A percentile compares a stretch with the other conserved stretches of the same genome.
phyloP scores from a whole-genome alignment of 2,888 invertebrate genomes.

The Achlya flavicornis region DNA sequence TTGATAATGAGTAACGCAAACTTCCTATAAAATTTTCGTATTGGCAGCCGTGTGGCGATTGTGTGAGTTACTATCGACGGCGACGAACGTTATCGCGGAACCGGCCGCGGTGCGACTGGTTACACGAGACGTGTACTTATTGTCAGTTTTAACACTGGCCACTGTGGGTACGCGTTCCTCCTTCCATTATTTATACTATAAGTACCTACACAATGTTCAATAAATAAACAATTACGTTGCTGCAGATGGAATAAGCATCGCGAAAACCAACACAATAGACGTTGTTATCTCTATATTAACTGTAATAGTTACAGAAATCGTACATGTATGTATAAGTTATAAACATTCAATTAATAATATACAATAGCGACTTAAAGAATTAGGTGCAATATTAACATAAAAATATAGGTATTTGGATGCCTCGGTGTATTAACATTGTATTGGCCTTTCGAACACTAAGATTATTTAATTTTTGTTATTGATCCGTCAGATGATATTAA shows the following conservation, averaged over 20 bases:
- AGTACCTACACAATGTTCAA: slow-evolving; percentile 63
- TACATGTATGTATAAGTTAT: neutral
- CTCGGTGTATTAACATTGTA: too few relatives aligned
- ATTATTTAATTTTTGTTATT: too few relatives aligned
- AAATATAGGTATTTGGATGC: too few relatives aligned
- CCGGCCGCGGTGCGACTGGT: slow-evolving; percentile 57
- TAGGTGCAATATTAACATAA: too few relatives aligned
- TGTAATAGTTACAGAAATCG: neutral
- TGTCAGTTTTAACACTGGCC: slow-evolving; percentile 52
- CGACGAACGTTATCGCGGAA: slow-evolving; percentile 65
- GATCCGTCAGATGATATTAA: too few relatives aligned
- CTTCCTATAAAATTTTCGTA: slow-evolving; percentile 60
- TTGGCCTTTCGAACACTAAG: too few relatives aligned
- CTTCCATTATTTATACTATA: slow-evolving; percentile 55
- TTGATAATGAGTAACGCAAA: slow-evolving; percentile 73
- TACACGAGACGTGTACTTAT: slow-evolving; percentile 52
- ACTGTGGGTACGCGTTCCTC: slow-evolving; percentile 60
- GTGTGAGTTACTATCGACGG: slow-evolving; percentile 46
- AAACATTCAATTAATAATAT: neutral
- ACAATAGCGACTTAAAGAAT: too few relatives aligned
- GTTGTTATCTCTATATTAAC: slow-evolving; percentile 24
- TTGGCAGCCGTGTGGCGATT: slow-evolving; percentile 52
- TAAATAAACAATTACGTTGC: slow-evolving; percentile 65
- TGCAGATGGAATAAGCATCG: slow-evolving; percentile 44
- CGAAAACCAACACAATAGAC: slow-evolving; percentile 37